Evolutionary conservation across 2,113 vertebrate genomes (phyloP).

Genomic region (Perognathus longimembris): DNA sequence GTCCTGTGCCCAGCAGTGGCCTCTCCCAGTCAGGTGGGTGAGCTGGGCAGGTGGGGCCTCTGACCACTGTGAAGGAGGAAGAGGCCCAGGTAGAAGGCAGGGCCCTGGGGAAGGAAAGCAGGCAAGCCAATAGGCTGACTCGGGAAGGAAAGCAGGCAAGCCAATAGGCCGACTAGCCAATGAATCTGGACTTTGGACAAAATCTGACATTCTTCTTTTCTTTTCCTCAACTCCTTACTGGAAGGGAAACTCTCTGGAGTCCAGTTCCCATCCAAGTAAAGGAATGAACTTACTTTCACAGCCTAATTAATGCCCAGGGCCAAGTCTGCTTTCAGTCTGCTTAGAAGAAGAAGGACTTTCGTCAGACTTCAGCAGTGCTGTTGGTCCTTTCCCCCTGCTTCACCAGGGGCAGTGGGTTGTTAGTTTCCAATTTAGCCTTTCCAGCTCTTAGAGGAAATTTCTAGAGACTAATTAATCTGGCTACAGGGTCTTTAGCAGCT

Average conservation of each 20-base stretch:
- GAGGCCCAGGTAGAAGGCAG: background rate
- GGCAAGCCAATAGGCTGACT: too few species aligned
- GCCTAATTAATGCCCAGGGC: constrained; percentile 53
- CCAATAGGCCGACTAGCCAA: background rate
- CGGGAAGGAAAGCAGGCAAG: background rate
- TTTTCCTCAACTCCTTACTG: constrained; percentile 9
- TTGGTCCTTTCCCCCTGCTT: background rate
- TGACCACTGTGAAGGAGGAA: background rate
- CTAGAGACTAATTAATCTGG: constrained; percentile 66
- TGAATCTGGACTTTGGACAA: background rate
- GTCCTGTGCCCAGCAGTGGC: background rate
- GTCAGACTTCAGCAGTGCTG: background rate
- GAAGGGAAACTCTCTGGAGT: constrained; percentile 62
- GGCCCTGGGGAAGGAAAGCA: background rate
- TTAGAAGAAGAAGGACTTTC: background rate
- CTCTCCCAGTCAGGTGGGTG: background rate
- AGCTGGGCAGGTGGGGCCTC: background rate
- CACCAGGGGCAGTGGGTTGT: constrained; percentile 37
- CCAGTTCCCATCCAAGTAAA: constrained; percentile 64
- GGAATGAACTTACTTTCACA: constrained; percentile 69
- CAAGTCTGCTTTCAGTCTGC: constrained; percentile 42
- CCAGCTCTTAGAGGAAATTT: constrained; percentile 66
- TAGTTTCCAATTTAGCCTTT: constrained; percentile 65
- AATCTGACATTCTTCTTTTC: background rate
- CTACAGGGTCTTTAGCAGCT: constrained; percentile 64